Conservation (phyloP, 2,888 invertebrate species). For the Byasa hedistus region DNA sequence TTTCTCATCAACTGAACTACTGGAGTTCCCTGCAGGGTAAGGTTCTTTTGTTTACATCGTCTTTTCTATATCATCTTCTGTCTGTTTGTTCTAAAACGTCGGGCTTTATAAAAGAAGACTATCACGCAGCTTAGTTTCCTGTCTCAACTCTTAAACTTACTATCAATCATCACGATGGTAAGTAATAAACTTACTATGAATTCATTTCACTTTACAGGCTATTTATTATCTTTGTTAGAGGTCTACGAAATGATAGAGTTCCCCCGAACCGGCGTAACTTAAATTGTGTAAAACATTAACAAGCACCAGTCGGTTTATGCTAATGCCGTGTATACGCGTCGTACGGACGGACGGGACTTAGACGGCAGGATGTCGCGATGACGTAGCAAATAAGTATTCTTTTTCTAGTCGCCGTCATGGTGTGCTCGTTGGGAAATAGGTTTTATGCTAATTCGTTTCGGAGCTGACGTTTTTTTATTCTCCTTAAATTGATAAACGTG, state of each 20-base stretch:
- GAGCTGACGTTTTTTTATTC: background rate
- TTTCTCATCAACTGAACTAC: no score
- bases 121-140: no score
- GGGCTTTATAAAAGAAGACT: no score
- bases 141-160: no score
- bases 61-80: no score
- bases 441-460: conserved; percentile 29
- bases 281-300: conserved; percentile 33
- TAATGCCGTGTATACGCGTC: conserved; percentile 41
- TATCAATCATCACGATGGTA: no score
- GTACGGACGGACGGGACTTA: conserved; percentile 37
- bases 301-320: conserved; percentile 44
- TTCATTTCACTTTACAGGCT: no score
- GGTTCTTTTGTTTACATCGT: no score
- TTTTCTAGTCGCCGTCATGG: conserved; percentile 28
- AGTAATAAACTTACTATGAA: no score
- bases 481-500: background rate
- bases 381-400: conserved; percentile 40
- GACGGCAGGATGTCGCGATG: conserved; percentile 53
- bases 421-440: conserved; percentile 29
- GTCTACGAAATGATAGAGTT: background rate
- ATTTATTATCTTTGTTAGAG: no score
- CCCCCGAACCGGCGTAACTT: background rate
- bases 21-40: no score
- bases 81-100: no score